A percentile compares a stretch with the other conserved stretches of the same genome.
Evolutionary conservation across 2,797 vertebrate species (phyloP).

Genomic region (Enteromius anoplus): DNA sequence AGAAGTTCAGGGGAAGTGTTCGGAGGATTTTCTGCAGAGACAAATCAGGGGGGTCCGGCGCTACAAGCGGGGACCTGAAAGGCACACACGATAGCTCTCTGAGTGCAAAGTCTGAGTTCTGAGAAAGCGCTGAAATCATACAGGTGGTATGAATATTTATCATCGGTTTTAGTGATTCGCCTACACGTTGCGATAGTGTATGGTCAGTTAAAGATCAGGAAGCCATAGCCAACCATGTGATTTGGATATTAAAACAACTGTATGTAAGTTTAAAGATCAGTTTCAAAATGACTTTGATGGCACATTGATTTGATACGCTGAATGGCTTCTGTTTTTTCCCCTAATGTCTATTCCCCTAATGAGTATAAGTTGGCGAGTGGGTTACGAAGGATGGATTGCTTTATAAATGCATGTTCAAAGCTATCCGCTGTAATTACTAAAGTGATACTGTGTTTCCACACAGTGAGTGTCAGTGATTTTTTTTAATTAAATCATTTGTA

Average conservation of each 20-base stretch:
- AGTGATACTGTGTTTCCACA: not conserved
- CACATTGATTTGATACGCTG: not conserved
- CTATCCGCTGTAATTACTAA: not conserved
- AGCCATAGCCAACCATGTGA: not conserved
- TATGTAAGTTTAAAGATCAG: constrained; percentile 3
- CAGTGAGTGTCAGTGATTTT: not conserved
- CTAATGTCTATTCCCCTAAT: not conserved
- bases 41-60: constrained; percentile 64
- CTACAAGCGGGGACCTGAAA: constrained; percentile 86
- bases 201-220: not conserved
- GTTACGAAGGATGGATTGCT: not conserved
- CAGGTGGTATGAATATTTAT: not conserved
- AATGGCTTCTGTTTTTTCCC: not conserved
- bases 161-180: not conserved
- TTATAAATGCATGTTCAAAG: not conserved
- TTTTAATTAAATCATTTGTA: not conserved
- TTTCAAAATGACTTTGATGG: not conserved
- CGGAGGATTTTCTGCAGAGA: constrained; percentile 81
- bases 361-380: not conserved
- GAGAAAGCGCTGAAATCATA: constrained; percentile 40
- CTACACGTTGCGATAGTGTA: not conserved
- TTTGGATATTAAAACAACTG: not conserved
- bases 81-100: constrained; percentile 91
- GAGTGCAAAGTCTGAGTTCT: constrained; percentile 88
- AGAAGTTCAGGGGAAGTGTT: constrained; percentile 91